Conservation (phyloP, 2,888 invertebrate species). For the Lithophane socia region DNA sequence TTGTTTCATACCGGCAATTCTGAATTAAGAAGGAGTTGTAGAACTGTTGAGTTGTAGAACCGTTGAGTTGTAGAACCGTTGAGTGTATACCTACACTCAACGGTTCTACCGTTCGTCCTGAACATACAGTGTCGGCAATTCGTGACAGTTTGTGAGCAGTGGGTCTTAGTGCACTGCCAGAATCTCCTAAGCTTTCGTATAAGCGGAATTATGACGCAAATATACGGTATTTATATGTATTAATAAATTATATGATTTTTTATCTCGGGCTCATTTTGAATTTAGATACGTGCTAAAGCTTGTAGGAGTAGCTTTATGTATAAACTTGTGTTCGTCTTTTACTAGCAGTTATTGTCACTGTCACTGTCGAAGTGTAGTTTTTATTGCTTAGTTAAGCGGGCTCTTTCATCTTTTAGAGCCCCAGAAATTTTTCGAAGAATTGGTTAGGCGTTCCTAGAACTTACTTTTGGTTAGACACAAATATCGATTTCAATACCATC, state of each 20-base stretch:
- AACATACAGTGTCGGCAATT: constrained; percentile 4
- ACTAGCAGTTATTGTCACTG: not conserved
- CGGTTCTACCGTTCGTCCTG: too few species aligned
- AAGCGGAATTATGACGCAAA: constrained; percentile 18
- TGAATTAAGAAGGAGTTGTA: not conserved
- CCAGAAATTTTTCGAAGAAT: constrained; percentile 12
- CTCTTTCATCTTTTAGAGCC: constrained; percentile 10
- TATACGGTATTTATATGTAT: not conserved
- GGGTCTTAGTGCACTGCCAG: constrained; percentile 7
- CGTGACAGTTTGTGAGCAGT: constrained; percentile 19
- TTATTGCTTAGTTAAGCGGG: not conserved
- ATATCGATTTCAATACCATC: not conserved
- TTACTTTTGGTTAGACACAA: too few species aligned
- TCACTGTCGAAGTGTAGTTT: not conserved
- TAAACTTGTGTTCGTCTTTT: not conserved
- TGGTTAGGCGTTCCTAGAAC: not conserved
- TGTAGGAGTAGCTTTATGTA: not conserved
- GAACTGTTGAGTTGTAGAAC: too few species aligned
- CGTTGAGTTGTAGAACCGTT: not conserved
- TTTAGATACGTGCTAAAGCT: constrained; percentile 16
- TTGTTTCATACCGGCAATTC: not conserved
- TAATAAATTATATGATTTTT: constrained; percentile 12
- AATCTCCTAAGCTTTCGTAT: not conserved
- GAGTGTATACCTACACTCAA: too few species aligned
- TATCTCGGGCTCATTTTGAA: not conserved